Evolutionary conservation across 2,888 invertebrate genomes (phyloP).

Genomic region (Ceramica pisi): DNA sequence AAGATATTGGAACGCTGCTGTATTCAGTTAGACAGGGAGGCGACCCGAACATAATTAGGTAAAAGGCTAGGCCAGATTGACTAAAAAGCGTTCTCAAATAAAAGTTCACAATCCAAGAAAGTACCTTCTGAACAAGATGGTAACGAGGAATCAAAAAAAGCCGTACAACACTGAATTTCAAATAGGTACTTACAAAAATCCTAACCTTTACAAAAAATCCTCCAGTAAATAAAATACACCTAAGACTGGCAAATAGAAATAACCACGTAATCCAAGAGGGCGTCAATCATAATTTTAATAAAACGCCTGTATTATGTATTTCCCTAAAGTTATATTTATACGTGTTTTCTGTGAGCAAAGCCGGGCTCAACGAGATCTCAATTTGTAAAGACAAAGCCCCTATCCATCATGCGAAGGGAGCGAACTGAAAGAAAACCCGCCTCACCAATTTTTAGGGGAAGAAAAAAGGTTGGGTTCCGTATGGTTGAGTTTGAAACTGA

Average conservation of each 20-base stretch:
- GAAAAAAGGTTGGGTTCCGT: constrained; percentile 58
- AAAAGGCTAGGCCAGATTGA: neutral
- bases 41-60: neutral
- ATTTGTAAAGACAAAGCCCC: constrained; percentile 81
- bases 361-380: constrained; percentile 73
- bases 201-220: neutral
- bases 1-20: too few species aligned
- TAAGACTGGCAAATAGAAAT: constrained; percentile 36
- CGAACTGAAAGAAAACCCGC: constrained; percentile 58
- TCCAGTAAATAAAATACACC: constrained; percentile 24
- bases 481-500: constrained; percentile 22
- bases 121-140: neutral
- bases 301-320: constrained; percentile 60
- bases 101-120: neutral
- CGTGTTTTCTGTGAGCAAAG: constrained; percentile 66
- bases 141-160: too few species aligned
- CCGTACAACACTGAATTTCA: neutral
- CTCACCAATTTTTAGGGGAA: constrained; percentile 51
- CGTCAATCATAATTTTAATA: constrained; percentile 68
- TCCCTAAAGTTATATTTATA: constrained; percentile 70
- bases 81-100: neutral
- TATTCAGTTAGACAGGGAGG: neutral
- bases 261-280: constrained; percentile 52
- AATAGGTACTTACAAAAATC: neutral
- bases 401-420: constrained; percentile 75